Evolutionary conservation across 2,888 invertebrate species (phyloP).

Genomic region (Sphaerophoria rueppellii): DNA sequence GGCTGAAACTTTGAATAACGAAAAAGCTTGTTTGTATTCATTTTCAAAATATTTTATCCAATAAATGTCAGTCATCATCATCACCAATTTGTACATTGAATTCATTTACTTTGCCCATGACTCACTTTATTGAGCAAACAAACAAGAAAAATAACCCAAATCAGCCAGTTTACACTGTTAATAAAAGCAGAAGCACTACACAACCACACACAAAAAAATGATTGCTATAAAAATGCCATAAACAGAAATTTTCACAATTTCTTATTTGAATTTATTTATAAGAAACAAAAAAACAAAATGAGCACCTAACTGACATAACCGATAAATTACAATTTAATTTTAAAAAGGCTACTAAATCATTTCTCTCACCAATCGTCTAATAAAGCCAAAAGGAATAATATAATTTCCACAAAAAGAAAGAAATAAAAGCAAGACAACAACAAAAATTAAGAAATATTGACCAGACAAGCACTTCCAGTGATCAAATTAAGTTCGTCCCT

Average conservation of each 20-base stretch:
- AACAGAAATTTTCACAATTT: constrained; percentile 3
- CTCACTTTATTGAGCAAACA: constrained; percentile 4
- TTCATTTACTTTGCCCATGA: background rate
- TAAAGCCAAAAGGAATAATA: background rate
- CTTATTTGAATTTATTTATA: background rate
- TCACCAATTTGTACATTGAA: no score
- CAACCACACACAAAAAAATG: background rate
- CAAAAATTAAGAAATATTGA: background rate
- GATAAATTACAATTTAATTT: constrained; percentile 6
- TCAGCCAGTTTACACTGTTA: background rate
- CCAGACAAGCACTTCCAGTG: constrained; percentile 3
- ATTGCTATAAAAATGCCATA: constrained; percentile 12
- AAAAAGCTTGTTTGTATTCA: no score
- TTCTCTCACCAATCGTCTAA: background rate
- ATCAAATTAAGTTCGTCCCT: constrained; percentile 6
- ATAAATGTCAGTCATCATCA: no score
- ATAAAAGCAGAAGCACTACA: background rate
- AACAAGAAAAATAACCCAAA: background rate
- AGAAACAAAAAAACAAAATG: background rate
- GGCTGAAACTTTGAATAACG: no score
- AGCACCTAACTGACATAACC: background rate
- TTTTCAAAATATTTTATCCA: no score
- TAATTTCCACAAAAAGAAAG: background rate
- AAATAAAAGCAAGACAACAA: background rate
- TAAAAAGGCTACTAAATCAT: background rate